phyloP scores from a whole-genome alignment of 1,140 invertebrate species.

The Bombus haemorrhoidalis region DNA sequence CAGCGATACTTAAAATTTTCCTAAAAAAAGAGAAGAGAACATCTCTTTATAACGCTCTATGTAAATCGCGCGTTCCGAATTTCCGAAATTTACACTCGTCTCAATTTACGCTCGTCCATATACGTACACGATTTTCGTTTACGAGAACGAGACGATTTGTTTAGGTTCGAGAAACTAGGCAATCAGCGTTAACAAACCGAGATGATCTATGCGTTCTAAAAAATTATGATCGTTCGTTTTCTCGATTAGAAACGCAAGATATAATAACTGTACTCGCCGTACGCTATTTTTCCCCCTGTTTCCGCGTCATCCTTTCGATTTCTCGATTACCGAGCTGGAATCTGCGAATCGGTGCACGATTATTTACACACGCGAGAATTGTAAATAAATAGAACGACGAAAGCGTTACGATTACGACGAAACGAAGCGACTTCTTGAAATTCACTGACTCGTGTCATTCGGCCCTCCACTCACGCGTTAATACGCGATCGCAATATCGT shows the following conservation, averaged over 20 bases:
- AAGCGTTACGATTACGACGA: slow-evolving; percentile 15
- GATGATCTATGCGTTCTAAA: background rate
- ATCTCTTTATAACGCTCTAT: too few relatives aligned
- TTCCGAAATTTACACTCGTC: background rate
- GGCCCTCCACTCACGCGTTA: background rate
- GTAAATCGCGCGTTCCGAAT: background rate
- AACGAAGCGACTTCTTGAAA: slow-evolving; percentile 39
- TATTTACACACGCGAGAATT: background rate
- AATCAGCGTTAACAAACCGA: background rate
- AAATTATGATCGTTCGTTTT: background rate
- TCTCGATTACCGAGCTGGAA: background rate
- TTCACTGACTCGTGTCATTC: slow-evolving; percentile 40
- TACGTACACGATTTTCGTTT: background rate
- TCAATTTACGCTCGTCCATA: background rate
- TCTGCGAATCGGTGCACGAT: background rate
- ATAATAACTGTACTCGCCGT: background rate
- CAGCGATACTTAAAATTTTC: rapidly evolving
- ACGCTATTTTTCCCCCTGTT: background rate
- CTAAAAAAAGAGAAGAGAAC: too few relatives aligned
- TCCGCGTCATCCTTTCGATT: too few relatives aligned
- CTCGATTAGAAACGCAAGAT: background rate
- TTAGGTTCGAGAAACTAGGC: background rate
- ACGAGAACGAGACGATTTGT: background rate
- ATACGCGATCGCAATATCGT: slow-evolving; percentile 38
- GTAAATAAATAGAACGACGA: background rate